Evolutionary conservation across 2,888 invertebrate species (phyloP).

Genomic region (Ectemnius lituratus): DNA sequence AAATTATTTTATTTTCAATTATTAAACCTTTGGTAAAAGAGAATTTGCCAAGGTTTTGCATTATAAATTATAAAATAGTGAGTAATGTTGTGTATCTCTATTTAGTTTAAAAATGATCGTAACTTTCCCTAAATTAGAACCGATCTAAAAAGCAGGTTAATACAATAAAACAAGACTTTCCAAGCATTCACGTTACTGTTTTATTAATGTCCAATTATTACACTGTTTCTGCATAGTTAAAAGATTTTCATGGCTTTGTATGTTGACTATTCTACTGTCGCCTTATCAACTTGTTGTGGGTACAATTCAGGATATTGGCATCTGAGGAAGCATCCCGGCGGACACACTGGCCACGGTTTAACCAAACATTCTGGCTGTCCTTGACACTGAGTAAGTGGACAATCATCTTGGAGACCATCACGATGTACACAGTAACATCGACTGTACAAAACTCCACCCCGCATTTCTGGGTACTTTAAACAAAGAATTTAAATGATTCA

Average conservation of each 20-base stretch:
- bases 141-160: too few relatives aligned
- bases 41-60: too few relatives aligned
- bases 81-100: too few relatives aligned
- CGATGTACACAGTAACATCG: slow-evolving; percentile 81
- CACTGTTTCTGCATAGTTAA: neutral
- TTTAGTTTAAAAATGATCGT: too few relatives aligned
- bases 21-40: too few relatives aligned
- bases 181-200: neutral
- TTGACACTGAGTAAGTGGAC: slow-evolving; percentile 79
- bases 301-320: slow-evolving; percentile 52
- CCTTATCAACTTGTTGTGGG: slow-evolving; percentile 13
- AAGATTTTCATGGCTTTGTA: too few relatives aligned
- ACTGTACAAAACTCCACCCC: slow-evolving; percentile 79
- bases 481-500: neutral
- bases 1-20: too few relatives aligned
- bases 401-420: slow-evolving; percentile 82
- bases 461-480: slow-evolving; percentile 77
- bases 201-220: neutral
- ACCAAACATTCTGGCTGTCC: slow-evolving; percentile 80
- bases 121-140: too few relatives aligned
- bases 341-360: slow-evolving; percentile 80
- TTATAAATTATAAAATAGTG: too few relatives aligned
- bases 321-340: slow-evolving; percentile 77
- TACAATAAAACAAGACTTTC: too few relatives aligned
- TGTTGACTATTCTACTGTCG: too few relatives aligned